Evolutionary conservation across 1,140 invertebrate genomes (phyloP).

Genomic region (Caerostris darwini): DNA sequence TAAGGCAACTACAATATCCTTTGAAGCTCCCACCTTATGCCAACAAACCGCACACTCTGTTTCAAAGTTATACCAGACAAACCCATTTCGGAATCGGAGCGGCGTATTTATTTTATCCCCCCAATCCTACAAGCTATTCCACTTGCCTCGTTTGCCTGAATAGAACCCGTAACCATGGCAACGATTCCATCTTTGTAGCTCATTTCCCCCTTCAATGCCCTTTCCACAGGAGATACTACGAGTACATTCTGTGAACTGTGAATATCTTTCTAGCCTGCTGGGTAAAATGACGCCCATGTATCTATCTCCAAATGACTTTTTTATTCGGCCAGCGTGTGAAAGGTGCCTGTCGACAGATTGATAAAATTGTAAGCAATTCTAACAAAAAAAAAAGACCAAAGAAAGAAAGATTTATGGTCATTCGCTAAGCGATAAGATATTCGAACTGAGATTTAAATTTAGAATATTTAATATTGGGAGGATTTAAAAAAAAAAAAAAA

Average conservation of each 20-base stretch:
- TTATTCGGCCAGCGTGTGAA: background rate
- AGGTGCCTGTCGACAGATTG: too few relatives aligned
- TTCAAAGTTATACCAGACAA: background rate
- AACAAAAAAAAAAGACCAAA: too few relatives aligned
- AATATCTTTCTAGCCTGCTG: background rate
- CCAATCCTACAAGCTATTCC: background rate
- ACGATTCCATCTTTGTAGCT: background rate
- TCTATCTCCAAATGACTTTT: background rate
- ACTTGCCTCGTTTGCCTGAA: conserved; percentile 23
- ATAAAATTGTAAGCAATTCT: too few relatives aligned
- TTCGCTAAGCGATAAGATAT: too few relatives aligned
- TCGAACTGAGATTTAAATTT: too few relatives aligned
- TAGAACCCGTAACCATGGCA: conserved; percentile 1
- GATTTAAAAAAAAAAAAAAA: too few relatives aligned
- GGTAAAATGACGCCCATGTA: background rate
- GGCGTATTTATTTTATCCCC: background rate
- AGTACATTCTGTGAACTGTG: background rate
- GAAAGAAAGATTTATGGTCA: too few relatives aligned
- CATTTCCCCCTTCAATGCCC: background rate
- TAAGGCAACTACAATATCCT: too few relatives aligned
- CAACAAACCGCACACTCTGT: too few relatives aligned
- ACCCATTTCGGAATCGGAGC: background rate
- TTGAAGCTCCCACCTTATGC: too few relatives aligned
- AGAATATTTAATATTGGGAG: too few relatives aligned
- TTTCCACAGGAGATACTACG: background rate